Base-by-base conservation (phyloP, 2,888 invertebrate genomes). In the Tryphoninae sp. region DNA sequence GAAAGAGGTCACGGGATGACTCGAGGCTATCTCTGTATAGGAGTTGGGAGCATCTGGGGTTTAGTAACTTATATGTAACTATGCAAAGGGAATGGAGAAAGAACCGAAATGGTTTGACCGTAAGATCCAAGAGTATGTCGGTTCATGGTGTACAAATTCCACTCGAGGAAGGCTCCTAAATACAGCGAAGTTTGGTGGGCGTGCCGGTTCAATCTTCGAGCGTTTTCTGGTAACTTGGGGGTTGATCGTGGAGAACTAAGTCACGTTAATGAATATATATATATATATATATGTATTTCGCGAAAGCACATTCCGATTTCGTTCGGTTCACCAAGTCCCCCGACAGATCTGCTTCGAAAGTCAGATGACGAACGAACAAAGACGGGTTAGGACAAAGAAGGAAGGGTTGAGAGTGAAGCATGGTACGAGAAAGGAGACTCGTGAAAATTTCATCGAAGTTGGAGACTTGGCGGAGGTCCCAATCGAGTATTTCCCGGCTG, bases 361-460 rank as follows among this genome's bases (percentile, higher is more conserved):
- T 16, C 26, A 61, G 42, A 11, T 40, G 19, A 53, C 13, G 16
- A 65, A 1, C 26, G 33, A 58, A 58, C 40, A 59, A 59, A 33
- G 49, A 33, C n/a, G 11, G 4, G 2, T 8, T 7, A 19, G 45
- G 22, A 73, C 49, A 13, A 64, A 16, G n/a, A 42, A 69, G 58
- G n/a, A 42, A 69, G 58, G 53, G 69, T 33, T 33, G 33, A 33
- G 33, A 6, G 33, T 33, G 51, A 58, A 64, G 65, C 26, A 19
- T 19, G 53, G 22, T 58, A 33, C 1, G 45, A 49, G 53, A 61
- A 9, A 42, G 26, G 26, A 51, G 45, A 45, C 59, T 69, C 51
- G 81, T 74, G 78, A 78, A 72, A 75, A 62, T 78, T 78, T 78
- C 75, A 75, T 71, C 71, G 75, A 65, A 75, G 33, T 78, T 51